These are phyloP conservation scores for Lasioglossum figueresi DNA, from an alignment of 2,888 invertebrate genomes.

Conservation along the genomic window DNA sequence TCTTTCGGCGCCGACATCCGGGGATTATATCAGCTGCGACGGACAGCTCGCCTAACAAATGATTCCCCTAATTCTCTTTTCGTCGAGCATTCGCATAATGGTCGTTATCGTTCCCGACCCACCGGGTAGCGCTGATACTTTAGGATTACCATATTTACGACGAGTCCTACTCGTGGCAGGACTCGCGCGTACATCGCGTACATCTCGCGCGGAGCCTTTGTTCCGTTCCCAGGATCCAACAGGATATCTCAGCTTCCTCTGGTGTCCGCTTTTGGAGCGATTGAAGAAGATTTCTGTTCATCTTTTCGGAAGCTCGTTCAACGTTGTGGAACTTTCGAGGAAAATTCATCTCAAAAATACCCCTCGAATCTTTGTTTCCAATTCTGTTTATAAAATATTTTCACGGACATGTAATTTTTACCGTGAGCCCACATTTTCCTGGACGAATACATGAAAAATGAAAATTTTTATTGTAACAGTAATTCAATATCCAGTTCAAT, in stretches of 20 bases:
- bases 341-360: not conserved
- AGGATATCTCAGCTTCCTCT: constrained; percentile 8
- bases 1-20: constrained; percentile 65
- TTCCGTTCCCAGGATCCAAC: not conserved
- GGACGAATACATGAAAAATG: not conserved
- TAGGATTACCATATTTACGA: constrained; percentile 82
- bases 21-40: constrained; percentile 81
- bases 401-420: not conserved
- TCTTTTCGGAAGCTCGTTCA: not conserved
- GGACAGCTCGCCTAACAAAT: constrained; percentile 83
- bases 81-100: constrained; percentile 81
- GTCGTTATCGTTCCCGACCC: constrained; percentile 80
- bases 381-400: not conserved
- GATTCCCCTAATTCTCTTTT: constrained; percentile 82
- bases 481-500: not conserved
- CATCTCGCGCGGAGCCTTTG: constrained; percentile 26
- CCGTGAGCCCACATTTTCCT: not conserved
- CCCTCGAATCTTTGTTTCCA: not conserved
- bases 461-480: not conserved
- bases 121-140: constrained; percentile 78
- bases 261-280: not conserved
- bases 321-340: not conserved
- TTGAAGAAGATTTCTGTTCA: not conserved
- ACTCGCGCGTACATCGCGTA: constrained; percentile 28
- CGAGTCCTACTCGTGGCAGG: constrained; percentile 39